Conservation (phyloP, 2,113 vertebrate genomes). For the Prolemur simus region DNA sequence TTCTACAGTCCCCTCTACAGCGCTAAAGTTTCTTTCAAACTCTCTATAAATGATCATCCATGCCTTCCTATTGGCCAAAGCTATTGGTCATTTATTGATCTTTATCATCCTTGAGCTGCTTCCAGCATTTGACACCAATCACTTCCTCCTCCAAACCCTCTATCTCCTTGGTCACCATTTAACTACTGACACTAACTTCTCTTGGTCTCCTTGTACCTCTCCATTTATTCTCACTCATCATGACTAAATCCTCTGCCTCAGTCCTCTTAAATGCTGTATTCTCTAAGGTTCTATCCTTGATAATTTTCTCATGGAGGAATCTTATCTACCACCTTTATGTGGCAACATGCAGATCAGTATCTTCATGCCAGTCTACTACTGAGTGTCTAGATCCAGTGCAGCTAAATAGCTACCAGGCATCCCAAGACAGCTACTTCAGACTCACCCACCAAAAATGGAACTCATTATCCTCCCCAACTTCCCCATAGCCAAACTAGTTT, state of each 20-base stretch:
- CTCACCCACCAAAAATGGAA: not conserved
- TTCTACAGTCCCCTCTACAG: not conserved
- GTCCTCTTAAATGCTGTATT: not conserved
- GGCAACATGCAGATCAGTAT: not conserved
- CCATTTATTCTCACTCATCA: not conserved
- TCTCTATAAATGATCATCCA: not conserved
- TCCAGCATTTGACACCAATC: not conserved
- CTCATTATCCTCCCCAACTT: not conserved
- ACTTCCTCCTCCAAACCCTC: not conserved
- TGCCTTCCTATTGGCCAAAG: not conserved
- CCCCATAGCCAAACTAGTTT: not conserved
- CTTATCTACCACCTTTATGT: not conserved
- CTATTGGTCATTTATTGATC: not conserved
- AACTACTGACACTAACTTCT: not conserved
- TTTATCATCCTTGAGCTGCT: not conserved
- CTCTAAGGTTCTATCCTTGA: not conserved
- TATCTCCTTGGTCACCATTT: not conserved
- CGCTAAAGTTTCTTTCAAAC: not conserved
- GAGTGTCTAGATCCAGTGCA: not conserved
- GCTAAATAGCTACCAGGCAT: not conserved
- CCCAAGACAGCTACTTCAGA: not conserved
- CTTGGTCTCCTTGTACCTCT: not conserved
- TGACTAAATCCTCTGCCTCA: not conserved
- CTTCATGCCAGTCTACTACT: not conserved
- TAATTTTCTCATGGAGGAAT: slow-evolving; percentile 30